phyloP scores from a whole-genome alignment of 2,797 vertebrate genomes.

The Acanthiza pusilla region DNA sequence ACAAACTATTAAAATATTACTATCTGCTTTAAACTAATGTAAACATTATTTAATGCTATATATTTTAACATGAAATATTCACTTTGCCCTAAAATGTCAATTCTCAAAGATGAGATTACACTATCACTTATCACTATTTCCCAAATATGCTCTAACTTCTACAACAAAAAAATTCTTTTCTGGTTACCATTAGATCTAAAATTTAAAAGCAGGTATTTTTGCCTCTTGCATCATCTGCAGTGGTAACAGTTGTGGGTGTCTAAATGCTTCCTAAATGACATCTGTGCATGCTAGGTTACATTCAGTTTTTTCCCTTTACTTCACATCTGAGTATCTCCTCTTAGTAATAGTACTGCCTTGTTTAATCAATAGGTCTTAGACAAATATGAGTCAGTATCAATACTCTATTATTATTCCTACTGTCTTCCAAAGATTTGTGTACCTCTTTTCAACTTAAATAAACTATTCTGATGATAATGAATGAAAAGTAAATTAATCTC shows the following conservation, averaged over 20 bases:
- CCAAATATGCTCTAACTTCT: neutral
- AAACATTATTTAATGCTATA: neutral
- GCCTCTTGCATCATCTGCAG: neutral
- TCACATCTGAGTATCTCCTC: neutral
- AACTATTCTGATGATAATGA: neutral
- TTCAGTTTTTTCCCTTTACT: neutral
- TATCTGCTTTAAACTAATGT: neutral
- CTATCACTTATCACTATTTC: neutral
- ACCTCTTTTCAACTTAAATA: neutral
- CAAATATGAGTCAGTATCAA: neutral
- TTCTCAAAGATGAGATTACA: neutral
- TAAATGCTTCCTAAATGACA: neutral
- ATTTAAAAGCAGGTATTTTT: neutral
- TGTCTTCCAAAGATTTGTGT: neutral
- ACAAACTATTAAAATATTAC: neutral
- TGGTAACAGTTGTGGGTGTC: neutral
- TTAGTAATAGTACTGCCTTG: neutral
- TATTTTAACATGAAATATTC: neutral
- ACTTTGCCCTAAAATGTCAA: neutral
- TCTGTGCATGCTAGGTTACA: neutral
- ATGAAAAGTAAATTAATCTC: neutral
- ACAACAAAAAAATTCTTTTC: neutral
- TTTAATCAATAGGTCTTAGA: neutral
- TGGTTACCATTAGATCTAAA: neutral
- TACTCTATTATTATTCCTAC: neutral